Evolutionary conservation across 2,888 invertebrate species (phyloP), one percentile per base, ranked within the genome.

Genomic region (Piscicola geometra): DNA sequence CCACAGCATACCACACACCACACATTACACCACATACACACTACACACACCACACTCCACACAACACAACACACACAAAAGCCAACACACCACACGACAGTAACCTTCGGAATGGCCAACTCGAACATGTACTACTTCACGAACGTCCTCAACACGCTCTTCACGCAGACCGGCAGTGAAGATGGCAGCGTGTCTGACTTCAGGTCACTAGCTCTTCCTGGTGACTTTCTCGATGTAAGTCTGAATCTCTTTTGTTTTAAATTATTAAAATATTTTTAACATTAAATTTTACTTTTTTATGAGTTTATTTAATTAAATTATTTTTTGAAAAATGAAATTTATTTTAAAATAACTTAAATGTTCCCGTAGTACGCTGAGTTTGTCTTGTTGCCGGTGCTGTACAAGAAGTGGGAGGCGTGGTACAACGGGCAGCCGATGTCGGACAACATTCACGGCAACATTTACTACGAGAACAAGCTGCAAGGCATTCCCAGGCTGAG

Each of bases 81-180:
- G 15, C 30, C 30, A 30, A 5, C 64, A 28, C 64, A 64, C 64
- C 25, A 3, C 25, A 3, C 30, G 5, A 21, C 82, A 89, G 89
- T 89, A 78, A 87, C 88, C 2, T 87, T 89, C 82, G 88, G 88
- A 30, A 87, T 88, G 86, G 87, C 88, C 60, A 87, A 86, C 73
- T 84, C 88, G 0, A 87, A 88, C 68, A 88, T 88, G 86, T 90
- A 87, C 82, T 89, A 89, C 85, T 88, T 89, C 83, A 89, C 89
- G 0, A 88, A 88, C 81, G 88, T 88, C 28, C 85, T 90, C 82
- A 86, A 84, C 75, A 86, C 88, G 77, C 85, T 89, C 66, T 76
- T 76, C 73, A 73, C 72, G 15, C 66, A 33, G n/a, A 76, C 76
- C 18, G 72, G 72, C 3, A 72, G 73, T 5, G 69, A 73, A 28